Conservation (phyloP, 2,797 vertebrate genomes). For the Thalassophryne amazonica region DNA sequence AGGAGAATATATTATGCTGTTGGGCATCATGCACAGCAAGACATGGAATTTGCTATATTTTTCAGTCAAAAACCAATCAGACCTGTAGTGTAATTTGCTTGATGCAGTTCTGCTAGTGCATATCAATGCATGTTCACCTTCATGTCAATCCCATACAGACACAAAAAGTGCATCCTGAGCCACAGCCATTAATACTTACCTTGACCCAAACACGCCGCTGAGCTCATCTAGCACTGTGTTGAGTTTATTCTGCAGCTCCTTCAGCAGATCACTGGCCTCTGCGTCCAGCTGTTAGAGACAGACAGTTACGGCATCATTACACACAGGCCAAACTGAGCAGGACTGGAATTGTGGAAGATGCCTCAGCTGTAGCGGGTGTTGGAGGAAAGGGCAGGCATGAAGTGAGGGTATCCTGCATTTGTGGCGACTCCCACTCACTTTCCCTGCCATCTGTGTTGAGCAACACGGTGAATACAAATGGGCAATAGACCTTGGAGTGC, state of each 20-base stretch:
- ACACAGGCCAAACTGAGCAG: constrained; percentile 27
- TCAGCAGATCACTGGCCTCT: constrained; percentile 89
- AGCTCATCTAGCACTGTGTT: constrained; percentile 91
- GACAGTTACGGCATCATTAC: constrained; percentile 49
- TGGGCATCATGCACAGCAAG: constrained; percentile 5
- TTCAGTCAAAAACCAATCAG: constrained; percentile 15
- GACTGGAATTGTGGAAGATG: constrained; percentile 34
- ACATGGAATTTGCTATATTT: constrained; percentile 18
- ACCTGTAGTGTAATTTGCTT: constrained; percentile 9
- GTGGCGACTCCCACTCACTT: constrained; percentile 52
- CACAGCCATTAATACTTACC: constrained; percentile 72
- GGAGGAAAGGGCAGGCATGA: constrained; percentile 19
- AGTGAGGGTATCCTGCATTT: constrained; percentile 48
- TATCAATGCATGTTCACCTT: constrained; percentile 4
- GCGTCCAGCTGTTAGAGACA: constrained; percentile 87
- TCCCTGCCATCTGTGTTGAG: constrained; percentile 61
- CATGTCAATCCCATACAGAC: constrained; percentile 10
- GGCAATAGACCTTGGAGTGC: constrained; percentile 45
- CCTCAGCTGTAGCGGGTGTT: constrained; percentile 27
- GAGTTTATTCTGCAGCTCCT: constrained; percentile 95
- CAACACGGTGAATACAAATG: constrained; percentile 61
- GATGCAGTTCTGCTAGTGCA: constrained; percentile 3
- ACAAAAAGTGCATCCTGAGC: neutral
- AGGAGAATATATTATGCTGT: neutral
- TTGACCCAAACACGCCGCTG: constrained; percentile 86